Percentiles rank a stretch among this genome's conserved stretches.
Evolutionary conservation across 2,888 invertebrate genomes (phyloP).

Genomic region (Ophion ventricosus): DNA sequence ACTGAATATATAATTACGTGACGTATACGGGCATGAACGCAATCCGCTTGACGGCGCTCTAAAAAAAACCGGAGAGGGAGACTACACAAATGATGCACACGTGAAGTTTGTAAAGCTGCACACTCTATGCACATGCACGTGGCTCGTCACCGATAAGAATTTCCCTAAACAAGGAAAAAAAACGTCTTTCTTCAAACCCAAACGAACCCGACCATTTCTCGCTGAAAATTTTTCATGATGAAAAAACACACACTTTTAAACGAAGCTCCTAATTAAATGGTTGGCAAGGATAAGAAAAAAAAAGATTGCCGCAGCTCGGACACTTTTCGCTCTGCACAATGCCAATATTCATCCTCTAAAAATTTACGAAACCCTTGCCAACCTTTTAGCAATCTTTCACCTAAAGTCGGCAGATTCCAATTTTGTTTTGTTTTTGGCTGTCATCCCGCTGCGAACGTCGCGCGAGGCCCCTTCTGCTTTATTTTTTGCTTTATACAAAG

Average conservation of each 20-base stretch:
- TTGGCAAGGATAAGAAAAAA: not conserved
- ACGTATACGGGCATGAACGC: not conserved
- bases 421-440: slow-evolving; percentile 10
- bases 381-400: slow-evolving; percentile 26
- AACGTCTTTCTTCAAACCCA: not conserved
- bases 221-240: not conserved
- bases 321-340: not conserved
- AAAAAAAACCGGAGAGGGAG: not conserved
- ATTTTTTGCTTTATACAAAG: slow-evolving; percentile 7
- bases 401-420: slow-evolving; percentile 27
- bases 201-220: not conserved
- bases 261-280: not conserved
- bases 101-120: not conserved
- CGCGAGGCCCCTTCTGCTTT: not conserved
- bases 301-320: not conserved
- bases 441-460: not conserved
- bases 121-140: not conserved
- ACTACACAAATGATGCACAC: not conserved
- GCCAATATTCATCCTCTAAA: slow-evolving; percentile 11
- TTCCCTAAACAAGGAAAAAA: not conserved
- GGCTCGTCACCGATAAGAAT: not conserved
- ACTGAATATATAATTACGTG: slow-evolving; percentile 9
- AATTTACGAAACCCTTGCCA: slow-evolving; percentile 35
- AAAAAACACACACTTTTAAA: not conserved
- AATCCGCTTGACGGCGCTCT: not conserved